Evolutionary conservation across 2,888 invertebrate species (phyloP), one percentile per base, ranked within the genome.

Genomic region (Phlogophora meticulosa): DNA sequence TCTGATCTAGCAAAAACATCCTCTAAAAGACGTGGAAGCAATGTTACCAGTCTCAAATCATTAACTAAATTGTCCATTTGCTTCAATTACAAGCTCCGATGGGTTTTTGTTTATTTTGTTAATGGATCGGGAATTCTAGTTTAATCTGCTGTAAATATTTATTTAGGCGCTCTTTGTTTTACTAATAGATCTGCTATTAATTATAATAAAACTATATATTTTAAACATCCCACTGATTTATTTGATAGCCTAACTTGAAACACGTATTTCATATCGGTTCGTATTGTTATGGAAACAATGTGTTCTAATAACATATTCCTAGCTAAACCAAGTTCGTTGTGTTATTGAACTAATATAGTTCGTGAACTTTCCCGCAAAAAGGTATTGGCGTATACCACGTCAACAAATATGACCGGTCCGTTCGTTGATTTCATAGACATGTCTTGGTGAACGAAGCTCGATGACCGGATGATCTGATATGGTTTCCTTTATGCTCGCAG

Each of bases 121-220:
- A 75, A 75, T 75, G 57, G 55, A 53, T 66, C 61, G 38, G 20
- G 38, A 56, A 42, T 72, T 71, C 61, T 58, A 40, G 61, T 60
- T 60, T 48, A 75, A 75, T 52, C 20, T 43, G 40, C 13, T 9
- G 38, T 45, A 59, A 66, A 75, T 40, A 72, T 75, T 75, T 59
- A 75, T 45, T 66, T 66, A 52, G 72, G 66, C 49, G 4, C 42
- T 62, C 66, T 58, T 66, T 66, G 58, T 45, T 57, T 43, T 53
- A 40, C 48, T 57, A 58, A 73, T 42, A 62, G 43, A 55, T 36
- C 24, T 13, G 7, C 32, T 17, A 55, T 60, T 48, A 61, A 61
- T 43, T 53, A 38, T 51, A 51, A 46, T 55, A 57, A 52, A 48
- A 42, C 36, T 32, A 22, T 28, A 24, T 58, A 11, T 36, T 9